Evolutionary conservation across 1,140 invertebrate genomes (phyloP), one percentile per base, ranked within the genome.

Genomic region (Halyomorpha halys): DNA sequence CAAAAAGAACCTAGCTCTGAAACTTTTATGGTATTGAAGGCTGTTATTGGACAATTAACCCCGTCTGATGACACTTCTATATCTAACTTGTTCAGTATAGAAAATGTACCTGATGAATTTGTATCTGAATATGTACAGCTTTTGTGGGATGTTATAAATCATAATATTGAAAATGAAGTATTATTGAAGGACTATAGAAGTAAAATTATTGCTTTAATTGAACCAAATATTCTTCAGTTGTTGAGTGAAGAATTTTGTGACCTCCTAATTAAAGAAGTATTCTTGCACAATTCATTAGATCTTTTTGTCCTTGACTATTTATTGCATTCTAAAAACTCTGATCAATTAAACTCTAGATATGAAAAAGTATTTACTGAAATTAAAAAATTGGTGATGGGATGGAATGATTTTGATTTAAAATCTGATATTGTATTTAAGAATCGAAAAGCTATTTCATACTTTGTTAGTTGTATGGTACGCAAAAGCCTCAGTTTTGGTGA

Each of bases 91-190:
- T 23, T 59, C 25, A 19, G 11, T 18, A 64, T 45, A n/a, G 44
- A 44, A 34, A 39, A 23, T 44, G 44, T 44, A 60, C 30, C 39
- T 19, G 54, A 59, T 27, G 63, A 59, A 59, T 59, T 59, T 44
- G 23, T 59, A 3, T 27, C 44, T 5, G 51, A 59, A 45, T 64
- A 64, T 64, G 14, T 64, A 3, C 19, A 64, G 59, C 53, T 64
- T 18, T 19, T 64, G 14, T 64, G 63, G 63, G 15, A 64, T 44
- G n/a, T 39, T 30, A 44, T 63, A 39, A 53, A 21, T 21, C 23
- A 19, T 30, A 61, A 59, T 23, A 65, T 47, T 19, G 18, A 61
- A 25, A 34, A 34, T 25, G 59, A 45, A 44, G 14, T 5, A 5
- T n/a, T 49, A 9, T 5, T 18, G 13, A 44, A 30, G 13, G 19